Evolutionary conservation across 2,888 invertebrate species (phyloP).

Genomic region (Tupiocoris notatus): DNA sequence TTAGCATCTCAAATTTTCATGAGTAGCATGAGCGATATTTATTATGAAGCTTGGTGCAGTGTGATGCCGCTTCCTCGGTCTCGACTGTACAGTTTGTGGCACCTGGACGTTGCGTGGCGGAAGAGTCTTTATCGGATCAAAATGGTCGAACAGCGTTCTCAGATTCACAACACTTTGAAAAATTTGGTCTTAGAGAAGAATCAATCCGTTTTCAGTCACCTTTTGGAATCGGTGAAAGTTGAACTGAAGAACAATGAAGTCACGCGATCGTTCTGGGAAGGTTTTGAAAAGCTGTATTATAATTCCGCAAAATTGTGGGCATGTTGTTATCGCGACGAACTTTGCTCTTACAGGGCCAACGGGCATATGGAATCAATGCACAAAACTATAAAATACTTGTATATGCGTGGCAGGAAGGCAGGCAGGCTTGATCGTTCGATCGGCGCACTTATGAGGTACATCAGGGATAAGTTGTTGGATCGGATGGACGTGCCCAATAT

Average conservation of each 20-base stretch:
- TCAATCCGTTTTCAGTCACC: not conserved
- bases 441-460: slow-evolving; percentile 43
- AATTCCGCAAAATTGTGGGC: slow-evolving; percentile 35
- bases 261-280: slow-evolving; percentile 46
- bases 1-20: slow-evolving; percentile 49
- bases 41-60: slow-evolving; percentile 49
- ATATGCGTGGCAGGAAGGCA: slow-evolving; percentile 47
- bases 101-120: slow-evolving; percentile 49
- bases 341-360: slow-evolving; percentile 47
- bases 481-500: slow-evolving; percentile 10
- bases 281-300: slow-evolving; percentile 32
- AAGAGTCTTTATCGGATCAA: slow-evolving; percentile 47
- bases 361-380: slow-evolving; percentile 49
- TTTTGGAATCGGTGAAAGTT: slow-evolving; percentile 27
- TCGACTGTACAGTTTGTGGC: slow-evolving; percentile 50
- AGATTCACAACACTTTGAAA: slow-evolving; percentile 6
- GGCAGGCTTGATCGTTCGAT: slow-evolving; percentile 47
- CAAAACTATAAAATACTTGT: slow-evolving; percentile 47
- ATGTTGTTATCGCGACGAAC: slow-evolving; percentile 46
- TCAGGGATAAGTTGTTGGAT: slow-evolving; percentile 35
- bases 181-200: not conserved
- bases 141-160: not conserved
- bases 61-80: slow-evolving; percentile 46
- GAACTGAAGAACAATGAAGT: slow-evolving; percentile 42
- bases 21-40: slow-evolving; percentile 49